Conservation (phyloP, 2,113 vertebrate genomes). For the Phylloscopus trochilus region DNA sequence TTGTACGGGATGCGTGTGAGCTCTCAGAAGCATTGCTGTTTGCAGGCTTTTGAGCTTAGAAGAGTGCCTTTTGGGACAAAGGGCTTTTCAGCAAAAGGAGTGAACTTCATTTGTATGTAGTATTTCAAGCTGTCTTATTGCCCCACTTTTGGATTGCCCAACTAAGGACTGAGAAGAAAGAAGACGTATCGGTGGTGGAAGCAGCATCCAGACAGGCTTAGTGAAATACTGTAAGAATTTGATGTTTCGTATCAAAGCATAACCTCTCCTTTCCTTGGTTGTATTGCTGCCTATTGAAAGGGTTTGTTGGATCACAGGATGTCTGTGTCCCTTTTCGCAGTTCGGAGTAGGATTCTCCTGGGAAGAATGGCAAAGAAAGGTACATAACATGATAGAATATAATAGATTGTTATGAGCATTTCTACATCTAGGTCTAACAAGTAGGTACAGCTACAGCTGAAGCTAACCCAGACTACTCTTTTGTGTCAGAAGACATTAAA, state of each 20-base stretch:
- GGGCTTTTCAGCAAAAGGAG: not conserved
- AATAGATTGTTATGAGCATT: not conserved
- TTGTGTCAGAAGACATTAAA: not conserved
- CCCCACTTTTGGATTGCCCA: not conserved
- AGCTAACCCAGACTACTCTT: not conserved
- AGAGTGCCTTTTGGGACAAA: not conserved
- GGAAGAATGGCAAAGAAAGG: not conserved
- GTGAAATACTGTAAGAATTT: not conserved
- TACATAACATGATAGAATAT: not conserved
- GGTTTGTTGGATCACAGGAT: not conserved
- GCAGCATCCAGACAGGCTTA: not conserved
- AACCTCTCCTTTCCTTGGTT: not conserved
- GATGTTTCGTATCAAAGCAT: not conserved
- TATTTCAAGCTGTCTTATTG: not conserved
- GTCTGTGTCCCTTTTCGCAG: not conserved
- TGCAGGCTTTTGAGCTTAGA: not conserved
- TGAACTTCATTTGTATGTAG: not conserved
- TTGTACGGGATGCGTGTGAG: not conserved
- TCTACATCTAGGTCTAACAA: not conserved
- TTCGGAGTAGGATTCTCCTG: not conserved
- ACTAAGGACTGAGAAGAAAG: not conserved
- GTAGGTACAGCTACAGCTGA: not conserved
- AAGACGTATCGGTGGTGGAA: not conserved
- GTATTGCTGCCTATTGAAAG: not conserved
- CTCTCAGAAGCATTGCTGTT: not conserved